Evolutionary conservation across 2,888 invertebrate species (phyloP), one percentile per base, ranked within the genome.

Genomic region (Gortyna flavago): DNA sequence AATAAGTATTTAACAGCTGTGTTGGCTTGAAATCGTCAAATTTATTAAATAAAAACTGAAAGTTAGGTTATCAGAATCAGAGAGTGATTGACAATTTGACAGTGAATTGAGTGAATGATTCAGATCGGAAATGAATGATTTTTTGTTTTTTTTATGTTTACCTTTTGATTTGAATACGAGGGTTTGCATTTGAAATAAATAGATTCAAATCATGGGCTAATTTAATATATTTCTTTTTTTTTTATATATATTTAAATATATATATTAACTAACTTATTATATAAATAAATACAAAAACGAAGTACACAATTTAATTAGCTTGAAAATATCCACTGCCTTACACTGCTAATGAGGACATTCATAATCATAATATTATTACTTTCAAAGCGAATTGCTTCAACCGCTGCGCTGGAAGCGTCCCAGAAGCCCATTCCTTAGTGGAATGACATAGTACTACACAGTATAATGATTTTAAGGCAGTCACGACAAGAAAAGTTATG

Each of bases 31-130:
- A 81, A 69, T 80, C 68, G 61, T 69, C 80, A 80, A 85, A 80
- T 78, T 68, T 81, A 72, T 69, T 79, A 80, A 62, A 77, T 76
- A 72, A 74, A 76, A 81, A 57, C 69, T 71, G 72, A 73, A 81
- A 79, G 77, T 80, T 75, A 88, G 85, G 87, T 87, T 87, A 87
- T 2, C 65, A 62, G 48, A 65, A 21, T 35, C 44, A 73, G 41
- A 66, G 54, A 71, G 35, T 48, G 64, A 83, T 69, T 83, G 68
- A 69, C 83, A 83, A 77, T 80, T 61, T 68, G 61, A 51, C 66
- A 64, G 62, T 64, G 6, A 44, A 44, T 59, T 78, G 69, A 79
- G n/a, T 62, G 79, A 79, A 29, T 75, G 74, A 54, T 44, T 29
- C 32, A 64, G 35, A 41, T 1, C 21, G 54, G 5, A 18, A 59